These are phyloP conservation scores for Athalia circularis DNA, from an alignment of 2,888 invertebrate species.

Conservation along the genomic window DNA sequence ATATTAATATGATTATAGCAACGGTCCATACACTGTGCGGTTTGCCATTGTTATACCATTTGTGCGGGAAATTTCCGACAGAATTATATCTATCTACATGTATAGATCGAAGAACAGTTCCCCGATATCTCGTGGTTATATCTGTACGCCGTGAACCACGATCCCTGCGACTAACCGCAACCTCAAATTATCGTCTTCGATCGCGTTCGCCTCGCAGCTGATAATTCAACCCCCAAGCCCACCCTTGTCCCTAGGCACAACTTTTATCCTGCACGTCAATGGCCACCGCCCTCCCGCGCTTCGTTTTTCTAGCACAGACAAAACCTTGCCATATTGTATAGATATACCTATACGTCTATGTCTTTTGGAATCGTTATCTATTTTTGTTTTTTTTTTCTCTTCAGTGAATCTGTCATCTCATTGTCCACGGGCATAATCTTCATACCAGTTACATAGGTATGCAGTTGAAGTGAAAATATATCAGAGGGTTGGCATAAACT, in stretches of 20 bases:
- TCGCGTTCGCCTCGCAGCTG: slow-evolving; percentile 15
- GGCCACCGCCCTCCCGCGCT: background rate
- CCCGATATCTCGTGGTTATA: slow-evolving; percentile 10
- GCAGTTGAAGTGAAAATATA: background rate
- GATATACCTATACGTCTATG: slow-evolving; percentile 11
- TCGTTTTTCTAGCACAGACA: slow-evolving; percentile 4
- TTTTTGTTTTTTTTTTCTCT: background rate
- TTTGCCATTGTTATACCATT: too few relatives aligned
- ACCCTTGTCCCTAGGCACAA: slow-evolving; percentile 12
- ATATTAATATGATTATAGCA: too few relatives aligned
- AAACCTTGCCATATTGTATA: too few relatives aligned
- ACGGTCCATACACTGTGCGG: too few relatives aligned
- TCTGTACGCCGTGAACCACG: background rate
- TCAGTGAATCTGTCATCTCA: background rate
- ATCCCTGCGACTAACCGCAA: slow-evolving; percentile 13
- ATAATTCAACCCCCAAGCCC: slow-evolving; percentile 37
- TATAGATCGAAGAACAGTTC: background rate
- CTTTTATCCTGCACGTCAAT: slow-evolving; percentile 18
- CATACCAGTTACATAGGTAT: background rate
- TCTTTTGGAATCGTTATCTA: slow-evolving; percentile 27
- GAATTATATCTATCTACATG: background rate
- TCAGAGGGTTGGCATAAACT: slow-evolving; percentile 3
- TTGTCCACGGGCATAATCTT: slow-evolving; percentile 7
- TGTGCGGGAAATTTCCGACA: background rate
- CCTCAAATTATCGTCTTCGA: slow-evolving; percentile 6